Base-by-base conservation (phyloP, 2,113 vertebrate species). In the Sorex araneus region DNA sequence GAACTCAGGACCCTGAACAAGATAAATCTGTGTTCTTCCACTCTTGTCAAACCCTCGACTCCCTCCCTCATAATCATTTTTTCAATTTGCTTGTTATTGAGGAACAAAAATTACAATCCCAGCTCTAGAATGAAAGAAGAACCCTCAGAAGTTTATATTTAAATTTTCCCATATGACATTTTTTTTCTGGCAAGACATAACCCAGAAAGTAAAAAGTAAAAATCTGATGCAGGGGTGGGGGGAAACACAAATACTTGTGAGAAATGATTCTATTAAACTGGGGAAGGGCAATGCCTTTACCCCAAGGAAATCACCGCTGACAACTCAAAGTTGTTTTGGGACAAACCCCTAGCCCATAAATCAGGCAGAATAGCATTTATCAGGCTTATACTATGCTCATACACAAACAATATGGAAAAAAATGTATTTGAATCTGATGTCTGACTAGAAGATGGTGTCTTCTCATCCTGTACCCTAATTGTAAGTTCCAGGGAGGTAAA, bases 31-130 rank as follows among this genome's bases (percentile, higher is more conserved):
- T 60, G 57, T 23, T 60, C 18, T 60, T 19, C 57, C 7, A 60
- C 21, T 60, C 57, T 60, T 60, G 57, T 23, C 19, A 60, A 3
- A 60, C 4, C 57, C 21, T 60, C 6, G 57, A 60, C 57, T 7
- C 3, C 57, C 57, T 50, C 57, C 7, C 3, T 13, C n/a, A 34
- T n/a, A 25, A 69, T 73, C 77, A 75, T 19, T 77, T 75, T 75
- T 84, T 80, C n/a, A 40, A 60, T n/a, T 92, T 43, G 60, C 36
- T 87, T 87, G 77, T 82, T 64, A 66, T 57, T 2, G 9, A 93
- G 36, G 54, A 89, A 64, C 16, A 84, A 89, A 89, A 60, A 73
- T 63, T 45, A 9, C 32, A 45, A 75, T 84, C 30, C 69, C 28
- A 57, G 6, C 10, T 71, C 34, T 74, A 84, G 40, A 71, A 43